Evolutionary conservation across 2,113 vertebrate species (phyloP).

Genomic region (Tragelaphus imberbis): DNA sequence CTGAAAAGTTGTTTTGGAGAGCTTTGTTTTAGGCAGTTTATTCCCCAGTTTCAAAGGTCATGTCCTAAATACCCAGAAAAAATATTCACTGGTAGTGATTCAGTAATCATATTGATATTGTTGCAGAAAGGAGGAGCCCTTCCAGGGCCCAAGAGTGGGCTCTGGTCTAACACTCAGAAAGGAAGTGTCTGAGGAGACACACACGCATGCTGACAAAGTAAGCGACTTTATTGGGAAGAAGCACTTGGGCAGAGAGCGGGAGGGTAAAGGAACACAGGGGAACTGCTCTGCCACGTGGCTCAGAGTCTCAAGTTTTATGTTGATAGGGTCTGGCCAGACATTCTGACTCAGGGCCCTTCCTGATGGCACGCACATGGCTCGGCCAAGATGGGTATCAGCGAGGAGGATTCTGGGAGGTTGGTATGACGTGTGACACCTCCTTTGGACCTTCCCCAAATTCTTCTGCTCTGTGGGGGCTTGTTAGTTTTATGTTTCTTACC

Average conservation of each 20-base stretch:
- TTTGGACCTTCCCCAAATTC: background rate
- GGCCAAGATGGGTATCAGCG: background rate
- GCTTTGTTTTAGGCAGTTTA: background rate
- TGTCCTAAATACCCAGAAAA: background rate
- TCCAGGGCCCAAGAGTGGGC: background rate
- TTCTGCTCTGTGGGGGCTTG: background rate
- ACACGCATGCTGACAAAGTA: background rate
- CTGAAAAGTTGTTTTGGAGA: background rate
- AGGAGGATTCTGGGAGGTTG: background rate
- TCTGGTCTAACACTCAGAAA: background rate
- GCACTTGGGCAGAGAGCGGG: background rate
- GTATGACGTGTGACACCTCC: background rate
- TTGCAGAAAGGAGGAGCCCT: background rate
- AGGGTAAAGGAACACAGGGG: background rate
- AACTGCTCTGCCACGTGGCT: background rate
- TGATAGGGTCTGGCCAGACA: background rate
- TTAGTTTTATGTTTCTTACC: background rate
- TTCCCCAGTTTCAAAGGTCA: background rate
- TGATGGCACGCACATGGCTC: background rate
- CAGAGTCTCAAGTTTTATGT: background rate
- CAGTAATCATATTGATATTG: background rate
- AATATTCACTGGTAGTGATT: background rate
- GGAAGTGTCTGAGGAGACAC: background rate
- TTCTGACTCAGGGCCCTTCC: background rate
- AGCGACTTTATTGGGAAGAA: background rate